Percentiles rank a stretch among this genome's conserved stretches.
Evolutionary conservation across 2,797 vertebrate genomes (phyloP).

Genomic region (Gila robusta): DNA sequence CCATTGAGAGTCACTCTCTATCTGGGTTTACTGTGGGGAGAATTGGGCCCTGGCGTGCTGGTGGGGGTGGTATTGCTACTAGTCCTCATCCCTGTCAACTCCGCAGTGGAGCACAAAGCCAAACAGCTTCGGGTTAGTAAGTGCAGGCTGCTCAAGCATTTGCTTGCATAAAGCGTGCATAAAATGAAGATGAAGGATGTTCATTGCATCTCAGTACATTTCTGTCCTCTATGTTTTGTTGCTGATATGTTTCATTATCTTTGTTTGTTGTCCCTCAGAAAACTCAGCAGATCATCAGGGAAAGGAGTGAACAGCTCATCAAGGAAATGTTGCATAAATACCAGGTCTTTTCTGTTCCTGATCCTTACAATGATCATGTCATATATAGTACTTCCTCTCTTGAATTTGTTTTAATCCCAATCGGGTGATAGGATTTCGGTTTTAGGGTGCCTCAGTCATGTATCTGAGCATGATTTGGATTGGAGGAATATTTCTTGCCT

Average conservation of each 20-base stretch:
- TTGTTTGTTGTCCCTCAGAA: conserved; percentile 63
- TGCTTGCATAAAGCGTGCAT: not conserved
- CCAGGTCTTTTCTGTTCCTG: conserved; percentile 65
- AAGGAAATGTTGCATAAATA: conserved; percentile 76
- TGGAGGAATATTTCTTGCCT: not conserved
- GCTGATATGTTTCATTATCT: not conserved
- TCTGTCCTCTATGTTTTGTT: not conserved
- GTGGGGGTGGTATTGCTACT: conserved; percentile 69
- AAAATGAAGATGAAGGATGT: not conserved
- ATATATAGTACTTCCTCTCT: not conserved
- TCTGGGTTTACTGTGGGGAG: conserved; percentile 72
- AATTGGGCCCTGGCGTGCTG: conserved; percentile 69
- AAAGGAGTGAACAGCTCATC: conserved; percentile 71
- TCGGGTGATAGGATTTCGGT: not conserved
- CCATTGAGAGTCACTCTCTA: conserved; percentile 72
- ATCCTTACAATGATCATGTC: not conserved
- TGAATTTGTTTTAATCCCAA: not conserved
- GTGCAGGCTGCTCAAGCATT: not conserved
- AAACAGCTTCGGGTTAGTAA: conserved; percentile 72
- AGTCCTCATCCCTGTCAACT: conserved; percentile 71
- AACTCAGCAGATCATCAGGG: conserved; percentile 67
- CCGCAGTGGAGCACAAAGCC: conserved; percentile 65
- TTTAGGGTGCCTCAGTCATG: not conserved
- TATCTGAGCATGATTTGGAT: not conserved
- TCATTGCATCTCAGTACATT: not conserved